Percentiles rank a stretch among this genome's conserved stretches.
phyloP scores from a whole-genome alignment of 2,113 vertebrate species.

The Elephas maximus region DNA sequence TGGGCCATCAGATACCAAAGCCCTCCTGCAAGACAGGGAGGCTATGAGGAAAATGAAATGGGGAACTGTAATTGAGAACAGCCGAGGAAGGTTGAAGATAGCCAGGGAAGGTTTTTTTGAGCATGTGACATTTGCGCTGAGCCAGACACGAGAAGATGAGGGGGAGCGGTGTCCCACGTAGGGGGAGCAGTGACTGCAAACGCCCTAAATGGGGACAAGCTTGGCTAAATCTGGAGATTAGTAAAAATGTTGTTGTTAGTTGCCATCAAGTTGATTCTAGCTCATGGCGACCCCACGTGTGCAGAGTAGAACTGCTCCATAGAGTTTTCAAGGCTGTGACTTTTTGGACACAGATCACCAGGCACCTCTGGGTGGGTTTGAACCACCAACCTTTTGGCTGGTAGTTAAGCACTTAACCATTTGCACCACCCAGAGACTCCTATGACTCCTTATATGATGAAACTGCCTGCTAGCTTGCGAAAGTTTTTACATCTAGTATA shows the following conservation, averaged over 20 bases:
- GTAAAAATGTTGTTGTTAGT: not conserved
- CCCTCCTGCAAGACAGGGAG: not conserved
- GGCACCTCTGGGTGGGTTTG: not conserved
- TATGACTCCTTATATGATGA: not conserved
- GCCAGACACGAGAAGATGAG: not conserved
- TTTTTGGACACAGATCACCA: not conserved
- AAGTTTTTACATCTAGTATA: not conserved
- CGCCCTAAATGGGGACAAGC: not conserved
- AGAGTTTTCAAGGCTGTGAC: not conserved
- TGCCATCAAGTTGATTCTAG: not conserved
- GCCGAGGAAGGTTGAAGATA: not conserved
- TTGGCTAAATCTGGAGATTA: not conserved
- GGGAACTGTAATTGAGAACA: too few relatives aligned
- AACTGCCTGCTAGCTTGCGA: not conserved
- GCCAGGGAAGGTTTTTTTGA: not conserved
- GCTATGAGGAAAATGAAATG: not conserved
- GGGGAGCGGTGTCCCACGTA: fast-evolving
- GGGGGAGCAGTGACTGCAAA: not conserved
- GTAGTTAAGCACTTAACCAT: not conserved
- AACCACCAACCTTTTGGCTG: not conserved
- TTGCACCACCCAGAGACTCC: not conserved
- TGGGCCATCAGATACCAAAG: not conserved
- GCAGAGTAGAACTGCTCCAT: not conserved
- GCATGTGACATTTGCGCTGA: not conserved
- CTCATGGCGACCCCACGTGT: not conserved